Base-by-base conservation (phyloP, 2,797 vertebrate genomes). In the Gallinago stenura region DNA sequence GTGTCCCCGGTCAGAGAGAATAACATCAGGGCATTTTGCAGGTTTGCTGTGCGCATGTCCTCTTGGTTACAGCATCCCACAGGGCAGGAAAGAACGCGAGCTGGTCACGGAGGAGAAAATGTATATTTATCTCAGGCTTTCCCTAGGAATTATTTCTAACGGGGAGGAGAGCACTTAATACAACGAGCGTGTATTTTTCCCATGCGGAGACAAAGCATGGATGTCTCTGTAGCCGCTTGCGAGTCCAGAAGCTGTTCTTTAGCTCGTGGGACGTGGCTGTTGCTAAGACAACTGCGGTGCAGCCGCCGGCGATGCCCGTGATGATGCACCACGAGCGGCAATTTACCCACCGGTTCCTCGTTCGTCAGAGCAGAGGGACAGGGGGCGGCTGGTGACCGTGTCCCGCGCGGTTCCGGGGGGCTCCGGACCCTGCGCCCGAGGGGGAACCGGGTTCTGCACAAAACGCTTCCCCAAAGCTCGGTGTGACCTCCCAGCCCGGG, bases 221-320 rank as follows among this genome's bases (percentile, higher is more conserved):
- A 10, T 58, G 81, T 83, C 90, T 89, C 87, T 72, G 48, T 80
- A 80, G 61, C 70, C 0, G 15, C 83, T 54, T 57, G 54, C 37
- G 89, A 84, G 81, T 90, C 79, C 83, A 93, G 93, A 66, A 93
- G 76, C 76, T 66, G 53, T 76, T 92, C 81, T 84, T 79, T 9
- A 87, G 70, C 75, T 72, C 21, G 45, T 90, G 89, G 95, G 92
- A 92, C 88, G 83, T 84, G 89, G 73, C 77, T 86, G 97, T 97
- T 97, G 97, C 97, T 96, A 97, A 69, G 97, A 96, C 97, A 97
- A 97, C 97, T 89, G 83, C 4, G 0, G 92, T 69, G 91, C 80
- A 73, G 77, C 62, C 79, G 37, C 88, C 90, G 69, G 35, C 69
- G 13, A 39, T 48, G 81, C 35, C 93, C 83, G 10, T 96, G 96